Evolutionary conservation across 2,113 vertebrate species (phyloP), one percentile per base, ranked within the genome.

Genomic region (Lampris incognitus): DNA sequence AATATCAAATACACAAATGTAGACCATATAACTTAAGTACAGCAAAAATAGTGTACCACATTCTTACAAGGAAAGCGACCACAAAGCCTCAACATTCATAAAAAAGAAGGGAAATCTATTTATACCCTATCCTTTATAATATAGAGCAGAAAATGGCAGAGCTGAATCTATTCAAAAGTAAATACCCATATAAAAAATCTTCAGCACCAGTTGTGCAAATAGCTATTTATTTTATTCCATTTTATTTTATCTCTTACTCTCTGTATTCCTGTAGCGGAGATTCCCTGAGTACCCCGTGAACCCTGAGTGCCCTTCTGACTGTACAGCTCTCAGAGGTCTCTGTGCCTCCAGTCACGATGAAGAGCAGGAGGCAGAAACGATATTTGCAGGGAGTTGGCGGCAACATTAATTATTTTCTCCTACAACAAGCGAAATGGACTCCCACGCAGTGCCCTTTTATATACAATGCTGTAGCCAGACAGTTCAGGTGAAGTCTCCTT

Each of bases 111-210:
- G 3, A 44, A 11, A 54, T n/a, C 51, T 55, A 66, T 63, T 65
- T 73, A 64, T 80, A 60, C 60, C 8, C 56, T 59, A 6, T 74
- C 65, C n/a, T 85, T 87, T 87, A 88, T 88, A 88, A 65, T 37
- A 1, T 0, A 51, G 69, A 70, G 57, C 55, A 87, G 84, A 78
- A 85, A 69, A 74, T 54, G 36, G 6, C 46, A 61, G 50, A 68
- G 54, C 64, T 63, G 52, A 67, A 55, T 54, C 55, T 70, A 74
- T 84, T 75, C 72, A 81, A 52, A 48, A 69, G 69, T 69, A 40
- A 81, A 85, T 86, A 92, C 83, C 10, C 1, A 67, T 87, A 88
- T 89, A 85, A 83, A 77, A 75, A 83, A 75, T 82, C 86, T 68
- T 77, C 72, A 72, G 72, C 41, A 63, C 69, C 73, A 69, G 67